Percentiles rank a stretch among this genome's conserved stretches.
These are phyloP conservation scores for Netelia fuscicornis DNA, from an alignment of 2,888 invertebrate genomes.

Conservation along the genomic window DNA sequence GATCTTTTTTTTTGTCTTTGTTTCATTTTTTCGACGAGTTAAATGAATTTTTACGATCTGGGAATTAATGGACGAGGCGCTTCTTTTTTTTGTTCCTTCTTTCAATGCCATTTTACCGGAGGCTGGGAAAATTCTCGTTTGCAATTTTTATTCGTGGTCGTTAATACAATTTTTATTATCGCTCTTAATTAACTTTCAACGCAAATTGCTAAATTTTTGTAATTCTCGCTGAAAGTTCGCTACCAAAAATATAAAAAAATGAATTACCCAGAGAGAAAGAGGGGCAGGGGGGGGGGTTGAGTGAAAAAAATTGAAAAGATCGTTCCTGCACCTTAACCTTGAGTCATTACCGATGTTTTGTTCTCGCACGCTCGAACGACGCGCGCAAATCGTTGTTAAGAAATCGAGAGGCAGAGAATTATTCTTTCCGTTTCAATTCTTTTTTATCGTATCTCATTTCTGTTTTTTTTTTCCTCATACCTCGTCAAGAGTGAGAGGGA, in stretches of 20 bases:
- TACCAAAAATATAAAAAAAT: not conserved
- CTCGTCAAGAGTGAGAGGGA: slow-evolving; percentile 60
- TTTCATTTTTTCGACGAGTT: not conserved
- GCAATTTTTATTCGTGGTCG: not conserved
- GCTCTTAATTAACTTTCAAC: slow-evolving; percentile 34
- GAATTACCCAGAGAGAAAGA: not conserved
- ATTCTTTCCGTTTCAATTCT: slow-evolving; percentile 5
- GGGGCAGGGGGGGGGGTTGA: not conserved
- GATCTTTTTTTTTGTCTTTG: too few species aligned
- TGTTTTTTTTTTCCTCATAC: not conserved
- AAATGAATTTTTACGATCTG: slow-evolving; percentile 19
- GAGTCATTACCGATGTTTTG: slow-evolving; percentile 47
- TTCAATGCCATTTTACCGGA: not conserved
- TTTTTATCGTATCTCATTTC: not conserved
- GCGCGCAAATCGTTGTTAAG: not conserved
- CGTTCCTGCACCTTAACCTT: slow-evolving; percentile 56
- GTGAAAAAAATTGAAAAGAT: slow-evolving; percentile 28
- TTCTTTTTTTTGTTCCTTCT: not conserved
- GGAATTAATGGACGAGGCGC: not conserved
- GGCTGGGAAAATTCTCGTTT: too few species aligned
- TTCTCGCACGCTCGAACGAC: slow-evolving; percentile 4
- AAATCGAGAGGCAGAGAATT: slow-evolving; percentile 29
- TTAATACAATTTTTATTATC: not conserved
- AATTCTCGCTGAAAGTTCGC: not conserved
- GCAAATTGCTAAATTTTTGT: slow-evolving; percentile 7